Evolutionary conservation across 2,888 invertebrate species (phyloP), one percentile per base, ranked within the genome.

Genomic region (Drosophila colorata): DNA sequence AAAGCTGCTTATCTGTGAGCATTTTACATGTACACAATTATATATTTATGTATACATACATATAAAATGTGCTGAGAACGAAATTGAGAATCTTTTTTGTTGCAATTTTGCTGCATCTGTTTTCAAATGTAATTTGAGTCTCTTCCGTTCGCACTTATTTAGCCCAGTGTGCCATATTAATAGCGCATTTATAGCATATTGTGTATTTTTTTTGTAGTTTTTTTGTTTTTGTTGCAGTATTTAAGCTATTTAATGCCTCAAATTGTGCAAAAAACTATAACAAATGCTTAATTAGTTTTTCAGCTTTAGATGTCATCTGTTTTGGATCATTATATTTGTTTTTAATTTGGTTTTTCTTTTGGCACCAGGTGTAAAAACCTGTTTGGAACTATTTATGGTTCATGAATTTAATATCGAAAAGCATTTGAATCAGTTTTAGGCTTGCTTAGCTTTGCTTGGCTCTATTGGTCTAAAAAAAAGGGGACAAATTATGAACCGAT

Each of bases 1-100:
- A 44, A 44, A 40, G 13, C 67, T n/a, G 53, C 43, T 63, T 43
- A 63, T 61, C 49, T 41, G 7, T 20, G 16, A 11, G 7, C 6
- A 20, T 16, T 16, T 47, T 18, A 46, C n/a, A 28, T 28, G 0
- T 28, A 8, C 9, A 41, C 4, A 18, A 11, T 25, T 52, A 13
- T 33, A 11, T 25, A 20, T 38, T 20, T 3, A 20, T 38, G n/a
- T n/a, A n/a, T n/a, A n/a, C n/a, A 16, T 20, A 18, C 18, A 25
- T 43, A 44, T 28, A 44, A 23, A 35, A 13, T 23, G 14, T 11
- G n/a, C 7, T 31, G 53, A 23, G 35, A 44, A 16, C 14, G 4
- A 58, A 20, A 38, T 14, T 20, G n/a, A 5, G 23, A 56, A 35
- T 56, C 14, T 4, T 18, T 28, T 25, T 35, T 33, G 31, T 16